Base-by-base conservation (phyloP, 92 coral and sea anemone species). In the Meandrina meandrites region DNA sequence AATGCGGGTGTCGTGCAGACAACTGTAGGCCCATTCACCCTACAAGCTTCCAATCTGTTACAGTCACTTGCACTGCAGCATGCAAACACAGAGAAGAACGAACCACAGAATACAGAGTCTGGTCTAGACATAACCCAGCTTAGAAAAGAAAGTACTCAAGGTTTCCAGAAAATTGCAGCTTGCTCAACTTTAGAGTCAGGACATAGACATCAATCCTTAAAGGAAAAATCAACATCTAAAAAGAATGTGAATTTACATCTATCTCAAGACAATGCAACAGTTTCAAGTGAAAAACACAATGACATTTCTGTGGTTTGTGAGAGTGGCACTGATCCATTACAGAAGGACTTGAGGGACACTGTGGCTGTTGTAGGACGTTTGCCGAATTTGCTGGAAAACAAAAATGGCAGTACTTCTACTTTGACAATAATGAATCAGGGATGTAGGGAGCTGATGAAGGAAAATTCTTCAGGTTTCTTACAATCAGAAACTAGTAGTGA, bases 51-150 rank as follows among this genome's bases (percentile, higher is more conserved):
- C 58, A 77, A 32, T 67, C 32, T 47, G 77, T 64, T 85, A 68
- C 82, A 85, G 35, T 76, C 88, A 17, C 27, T 85, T 4, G 88
- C 88, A 47, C 0, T 40, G 32, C 32, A 85, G 54, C 58, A 47
- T 47, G 24, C 7, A 62, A 85, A 34, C 50, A 3, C 47, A 37
- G 42, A 60, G 51, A 19, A 9, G 24, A 83, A 72, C 2, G 34
- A 32, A 40, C 37, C 48, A n/a, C 34, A 12, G 21, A 66, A 64
- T 45, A 10, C 1, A 12, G 34, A 24, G 3, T 31, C 80, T 51
- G 56, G 27, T 24, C 62, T 21, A 74, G 19, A 22, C 1, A 28
- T 24, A 40, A 70, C 60, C 4, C 35, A 76, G 30, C 35, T 47
- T 17, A 32, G 24, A 7, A 51, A 48, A n/a, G 81, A 77, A 36